phyloP scores from a whole-genome alignment of 2,888 invertebrate genomes.

The Drosophila leonis region DNA sequence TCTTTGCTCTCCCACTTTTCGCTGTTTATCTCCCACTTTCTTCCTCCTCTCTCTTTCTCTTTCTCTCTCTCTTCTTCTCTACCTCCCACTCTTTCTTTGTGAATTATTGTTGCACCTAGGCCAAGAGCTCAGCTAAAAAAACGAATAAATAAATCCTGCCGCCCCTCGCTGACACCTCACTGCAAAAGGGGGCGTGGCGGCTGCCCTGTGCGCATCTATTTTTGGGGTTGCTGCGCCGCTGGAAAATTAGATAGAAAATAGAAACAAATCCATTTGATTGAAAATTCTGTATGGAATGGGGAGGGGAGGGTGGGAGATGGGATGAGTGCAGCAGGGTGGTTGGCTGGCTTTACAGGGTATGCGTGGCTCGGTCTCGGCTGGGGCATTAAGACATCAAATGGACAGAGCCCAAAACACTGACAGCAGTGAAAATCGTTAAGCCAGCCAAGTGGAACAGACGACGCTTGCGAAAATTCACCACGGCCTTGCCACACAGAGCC shows the following conservation, averaged over 20 bases:
- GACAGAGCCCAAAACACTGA: constrained; percentile 27
- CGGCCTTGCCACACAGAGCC: constrained; percentile 27
- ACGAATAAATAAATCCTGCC: constrained; percentile 67
- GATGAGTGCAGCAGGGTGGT: neutral
- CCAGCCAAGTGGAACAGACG: constrained; percentile 68
- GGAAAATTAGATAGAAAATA: constrained; percentile 61
- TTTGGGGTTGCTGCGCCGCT: constrained; percentile 38
- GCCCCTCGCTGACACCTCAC: constrained; percentile 37
- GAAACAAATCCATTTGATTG: constrained; percentile 78
- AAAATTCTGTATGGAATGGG: constrained; percentile 52
- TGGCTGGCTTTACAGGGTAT: neutral
- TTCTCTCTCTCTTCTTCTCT: neutral
- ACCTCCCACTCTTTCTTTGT: constrained; percentile 4
- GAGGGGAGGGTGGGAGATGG: constrained; percentile 14
- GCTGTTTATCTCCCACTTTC: neutral
- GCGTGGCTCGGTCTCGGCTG: constrained; percentile 5
- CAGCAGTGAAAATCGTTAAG: constrained; percentile 73
- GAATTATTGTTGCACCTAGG: constrained; percentile 51
- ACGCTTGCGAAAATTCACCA: constrained; percentile 37
- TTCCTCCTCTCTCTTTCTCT: neutral
- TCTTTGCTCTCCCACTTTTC: neutral
- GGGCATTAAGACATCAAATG: constrained; percentile 73
- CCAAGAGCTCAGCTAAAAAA: constrained; percentile 48
- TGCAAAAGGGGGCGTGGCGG: neutral
- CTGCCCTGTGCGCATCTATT: constrained; percentile 44